phyloP scores from a whole-genome alignment of 2,888 invertebrate species.

The Psylliodes chrysocephalus region DNA sequence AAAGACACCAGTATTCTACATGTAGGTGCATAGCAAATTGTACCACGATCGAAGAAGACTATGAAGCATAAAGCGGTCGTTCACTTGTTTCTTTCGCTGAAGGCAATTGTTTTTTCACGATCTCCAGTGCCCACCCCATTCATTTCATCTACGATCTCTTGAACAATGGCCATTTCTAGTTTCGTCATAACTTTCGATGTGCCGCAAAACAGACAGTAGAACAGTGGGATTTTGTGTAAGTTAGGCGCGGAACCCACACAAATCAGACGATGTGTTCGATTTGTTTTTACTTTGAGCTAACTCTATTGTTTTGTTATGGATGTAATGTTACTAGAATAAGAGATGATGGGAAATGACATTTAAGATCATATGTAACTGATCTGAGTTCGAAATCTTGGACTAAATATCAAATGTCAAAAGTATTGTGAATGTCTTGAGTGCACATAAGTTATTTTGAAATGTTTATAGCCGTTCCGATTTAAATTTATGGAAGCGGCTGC shows the following conservation, averaged over 20 bases:
- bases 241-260: background rate
- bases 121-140: constrained; percentile 29
- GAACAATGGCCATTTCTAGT: constrained; percentile 22
- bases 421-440: too few relatives aligned
- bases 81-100: constrained; percentile 30
- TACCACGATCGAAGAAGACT: constrained; percentile 28
- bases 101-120: constrained; percentile 34
- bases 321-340: background rate
- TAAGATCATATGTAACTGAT: too few relatives aligned
- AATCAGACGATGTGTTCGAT: background rate
- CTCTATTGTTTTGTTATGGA: background rate
- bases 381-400: too few relatives aligned
- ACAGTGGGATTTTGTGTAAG: constrained; percentile 6
- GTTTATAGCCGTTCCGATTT: too few relatives aligned
- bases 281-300: background rate
- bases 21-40: constrained; percentile 32
- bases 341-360: background rate
- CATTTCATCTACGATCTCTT: constrained; percentile 11
- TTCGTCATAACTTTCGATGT: constrained; percentile 15
- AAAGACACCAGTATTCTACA: constrained; percentile 17
- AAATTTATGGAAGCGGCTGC: too few relatives aligned
- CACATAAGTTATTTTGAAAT: too few relatives aligned
- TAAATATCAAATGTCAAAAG: too few relatives aligned
- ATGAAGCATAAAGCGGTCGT: constrained; percentile 27
- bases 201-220: constrained; percentile 1